Evolutionary conservation across 1,140 invertebrate genomes (phyloP).

Genomic region (Euura saliciscinereae): DNA sequence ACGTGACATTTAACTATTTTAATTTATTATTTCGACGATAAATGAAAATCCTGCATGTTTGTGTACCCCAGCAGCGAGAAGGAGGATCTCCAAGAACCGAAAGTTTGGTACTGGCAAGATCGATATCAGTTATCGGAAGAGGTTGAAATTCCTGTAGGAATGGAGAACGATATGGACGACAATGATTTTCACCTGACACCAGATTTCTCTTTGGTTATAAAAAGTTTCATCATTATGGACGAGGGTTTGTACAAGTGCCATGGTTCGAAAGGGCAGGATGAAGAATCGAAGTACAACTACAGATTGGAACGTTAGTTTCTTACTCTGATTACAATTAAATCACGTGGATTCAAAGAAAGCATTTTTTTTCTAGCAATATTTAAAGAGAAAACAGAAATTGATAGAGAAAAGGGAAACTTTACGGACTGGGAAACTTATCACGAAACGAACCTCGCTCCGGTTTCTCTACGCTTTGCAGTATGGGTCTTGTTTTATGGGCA

Average conservation of each 20-base stretch:
- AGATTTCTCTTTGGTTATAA: conserved; percentile 56
- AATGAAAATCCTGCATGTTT: background rate
- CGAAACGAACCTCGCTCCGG: conserved; percentile 53
- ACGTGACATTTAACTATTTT: too few relatives aligned
- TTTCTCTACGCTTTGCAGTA: conserved; percentile 46
- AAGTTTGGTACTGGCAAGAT: conserved; percentile 62
- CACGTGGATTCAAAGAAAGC: too few relatives aligned
- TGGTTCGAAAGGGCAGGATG: conserved; percentile 51
- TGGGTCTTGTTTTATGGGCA: conserved; percentile 11
- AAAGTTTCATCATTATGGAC: conserved; percentile 47
- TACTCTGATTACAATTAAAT: background rate
- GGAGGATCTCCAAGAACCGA: conserved; percentile 45
- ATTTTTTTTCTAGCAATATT: conserved; percentile 40
- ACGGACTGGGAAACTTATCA: conserved; percentile 58
- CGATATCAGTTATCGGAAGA: conserved; percentile 35
- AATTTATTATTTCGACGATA: too few relatives aligned
- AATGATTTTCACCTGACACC: conserved; percentile 53
- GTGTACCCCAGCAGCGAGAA: conserved; percentile 41
- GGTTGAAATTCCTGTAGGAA: conserved; percentile 55
- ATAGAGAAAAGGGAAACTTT: conserved; percentile 51
- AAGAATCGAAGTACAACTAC: conserved; percentile 60
- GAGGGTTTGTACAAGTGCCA: conserved; percentile 61
- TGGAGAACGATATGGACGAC: conserved; percentile 54
- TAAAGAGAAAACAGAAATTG: conserved; percentile 30
- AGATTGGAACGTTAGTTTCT: conserved; percentile 54